Base-by-base conservation (phyloP, 2,888 invertebrate genomes). In the Idaea aversata region DNA sequence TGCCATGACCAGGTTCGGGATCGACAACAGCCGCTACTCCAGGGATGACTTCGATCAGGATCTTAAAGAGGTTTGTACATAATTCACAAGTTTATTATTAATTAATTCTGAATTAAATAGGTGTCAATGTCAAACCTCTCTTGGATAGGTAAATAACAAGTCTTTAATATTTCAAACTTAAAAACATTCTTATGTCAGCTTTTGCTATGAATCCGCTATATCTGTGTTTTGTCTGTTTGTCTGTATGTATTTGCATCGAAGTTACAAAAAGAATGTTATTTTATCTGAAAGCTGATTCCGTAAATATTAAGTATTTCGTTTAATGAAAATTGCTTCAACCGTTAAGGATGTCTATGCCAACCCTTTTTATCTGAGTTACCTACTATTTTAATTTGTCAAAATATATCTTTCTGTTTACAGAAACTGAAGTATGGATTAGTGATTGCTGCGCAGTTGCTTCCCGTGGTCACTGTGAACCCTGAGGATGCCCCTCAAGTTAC, bases 391-490 rank as follows among this genome's bases (percentile, higher is more conserved):
- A 16, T 15, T 5, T 15, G 10, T 4, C 58, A 16, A 15, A 16
- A 7, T 59, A 7, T 15, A 15, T 15, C 5, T 59, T 38, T 16
- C 59, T 0, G 25, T 34, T 78, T 81, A 3, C 79, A 87, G 88
- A 73, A 78, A 71, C 64, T 84, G n/a, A 80, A 83, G 0, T 71
- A 70, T 61, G 82, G 81, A 0, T 66, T 88, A 0, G 62, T 77
- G 6, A 61, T 84, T 5, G 72, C 82, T 0, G 74, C 85, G 7
- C 71, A 75, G 10, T 5, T 88, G 0, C 77, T 91, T 13, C 91
- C 90, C 0, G 67, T 88, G 5, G 84, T 90, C 64, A 77, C 83
- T 5, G 87, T 87, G 65, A 86, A 88, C 15, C 81, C 79, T 0
- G 82, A 81, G 0, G 68, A 72, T 3, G 87, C 87, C 0, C 89